These are phyloP conservation scores for Gila orcuttii DNA, from an alignment of 2,113 vertebrate genomes.

Conservation along the genomic window DNA sequence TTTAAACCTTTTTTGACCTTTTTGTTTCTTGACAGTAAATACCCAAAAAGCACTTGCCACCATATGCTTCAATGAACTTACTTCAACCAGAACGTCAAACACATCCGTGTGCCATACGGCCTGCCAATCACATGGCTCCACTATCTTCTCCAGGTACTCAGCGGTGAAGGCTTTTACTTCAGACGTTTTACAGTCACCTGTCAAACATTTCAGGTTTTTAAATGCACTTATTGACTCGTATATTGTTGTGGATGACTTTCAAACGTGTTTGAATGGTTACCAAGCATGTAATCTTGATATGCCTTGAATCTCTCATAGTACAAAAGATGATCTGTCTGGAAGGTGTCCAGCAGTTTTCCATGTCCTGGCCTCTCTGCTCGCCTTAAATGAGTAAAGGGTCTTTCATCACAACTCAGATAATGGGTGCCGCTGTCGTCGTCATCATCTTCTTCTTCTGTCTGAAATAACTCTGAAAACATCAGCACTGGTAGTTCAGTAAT, in stretches of 20 bases:
- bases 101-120: conserved; percentile 88
- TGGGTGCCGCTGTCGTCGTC: conserved; percentile 77
- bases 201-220: conserved; percentile 9
- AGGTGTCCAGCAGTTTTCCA: conserved; percentile 80
- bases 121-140: conserved; percentile 89
- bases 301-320: conserved; percentile 92
- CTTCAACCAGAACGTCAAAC: conserved; percentile 90
- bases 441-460: conserved; percentile 61
- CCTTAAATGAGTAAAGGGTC: conserved; percentile 71
- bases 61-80: conserved; percentile 62
- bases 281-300: conserved; percentile 94
- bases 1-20: neutral
- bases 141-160: conserved; percentile 92
- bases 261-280: conserved; percentile 67
- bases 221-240: neutral
- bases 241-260: neutral
- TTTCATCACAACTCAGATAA: conserved; percentile 68
- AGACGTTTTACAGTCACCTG: conserved; percentile 93
- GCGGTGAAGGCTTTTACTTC: conserved; percentile 87
- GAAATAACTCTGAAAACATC: conserved; percentile 60
- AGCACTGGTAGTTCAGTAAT: neutral
- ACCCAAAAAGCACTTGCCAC: neutral
- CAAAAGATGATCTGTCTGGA: conserved; percentile 85
- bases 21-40: neutral
- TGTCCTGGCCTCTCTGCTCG: conserved; percentile 68